Base-by-base conservation (phyloP, 2,113 vertebrate species). In the Scomber japonicus region DNA sequence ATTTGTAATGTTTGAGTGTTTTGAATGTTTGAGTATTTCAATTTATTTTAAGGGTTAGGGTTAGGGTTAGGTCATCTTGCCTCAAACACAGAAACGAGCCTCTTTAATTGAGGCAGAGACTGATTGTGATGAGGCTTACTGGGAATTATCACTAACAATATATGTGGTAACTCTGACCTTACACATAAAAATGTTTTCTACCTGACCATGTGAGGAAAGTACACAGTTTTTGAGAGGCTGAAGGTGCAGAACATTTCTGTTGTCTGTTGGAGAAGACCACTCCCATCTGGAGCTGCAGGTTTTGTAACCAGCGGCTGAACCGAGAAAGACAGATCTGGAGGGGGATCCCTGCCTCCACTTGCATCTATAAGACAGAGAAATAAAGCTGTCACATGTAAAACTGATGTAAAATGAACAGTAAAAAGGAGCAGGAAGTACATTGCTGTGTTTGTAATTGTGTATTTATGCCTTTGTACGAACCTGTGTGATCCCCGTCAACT, bases 151-250 rank as follows among this genome's bases (percentile, higher is more conserved):
- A 57, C 14, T 5, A 45, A 15, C 11, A 54, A 44, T 21, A 49
- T n/a, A 49, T n/a, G 54, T 27, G 27, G 11, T 59, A 62, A 67
- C 27, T 2, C 17, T 50, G 27, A 71, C 8, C 7, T 13, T 14
- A 81, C 15, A 9, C 48, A 17, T 11, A 30, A 3, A 50, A 16
- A 13, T 0, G 0, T 5, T 1, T 27, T 49, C 83, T 96, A 99
- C 98, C 98, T 96, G 98, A 99, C 98, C 98, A 99, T 0, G 97
- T 99, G 71, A 98, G 94, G 91, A 99, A 98, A 3, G 96, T 85
- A 60, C 97, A 97, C 1, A 83, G 85, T 71, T 96, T 96, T 65
- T 91, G 87, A 63, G 81, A n/a, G 5, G 55, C 15, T 40, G 63
- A 30, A 54, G 86, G 2, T 5, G 70, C 6, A 6, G 71, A 59